Conservation (phyloP, 2,797 vertebrate species). For the Sebastes baramenuke region DNA sequence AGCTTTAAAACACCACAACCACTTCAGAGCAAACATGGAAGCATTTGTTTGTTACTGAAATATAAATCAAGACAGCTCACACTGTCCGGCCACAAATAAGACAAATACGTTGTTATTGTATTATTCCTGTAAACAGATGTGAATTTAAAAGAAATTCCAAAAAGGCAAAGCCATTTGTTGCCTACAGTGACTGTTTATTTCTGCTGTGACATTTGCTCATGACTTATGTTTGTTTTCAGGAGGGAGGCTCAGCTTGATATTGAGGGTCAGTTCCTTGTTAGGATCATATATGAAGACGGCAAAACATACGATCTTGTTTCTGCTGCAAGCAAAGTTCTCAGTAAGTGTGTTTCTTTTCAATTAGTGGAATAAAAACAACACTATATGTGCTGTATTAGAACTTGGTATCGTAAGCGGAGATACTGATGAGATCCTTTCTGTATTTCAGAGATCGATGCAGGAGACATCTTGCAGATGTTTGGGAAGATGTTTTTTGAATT, state of each 20-base stretch:
- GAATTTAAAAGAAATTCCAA: background rate
- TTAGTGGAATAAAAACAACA: background rate
- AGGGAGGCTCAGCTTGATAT: conserved; percentile 97
- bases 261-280: conserved; percentile 97
- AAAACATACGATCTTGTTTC: conserved; percentile 98
- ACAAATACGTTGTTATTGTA: background rate
- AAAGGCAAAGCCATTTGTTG: conserved; percentile 1
- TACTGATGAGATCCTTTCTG: conserved; percentile 19
- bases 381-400: background rate
- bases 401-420: background rate
- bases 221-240: conserved; percentile 77
- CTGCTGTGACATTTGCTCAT: conserved; percentile 31
- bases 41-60: background rate
- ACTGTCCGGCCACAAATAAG: background rate
- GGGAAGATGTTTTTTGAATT: conserved; percentile 99
- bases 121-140: background rate
- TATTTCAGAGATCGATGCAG: conserved; percentile 93
- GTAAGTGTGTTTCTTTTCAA: conserved; percentile 81
- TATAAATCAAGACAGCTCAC: background rate
- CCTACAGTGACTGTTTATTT: background rate
- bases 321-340: conserved; percentile 98
- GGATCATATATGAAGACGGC: conserved; percentile 98
- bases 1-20: background rate
- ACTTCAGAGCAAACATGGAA: conserved; percentile 8
- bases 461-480: conserved; percentile 98